Evolutionary conservation across 2,888 invertebrate genomes (phyloP), one percentile per base, ranked within the genome.

Genomic region (Carterocephalus palaemon): DNA sequence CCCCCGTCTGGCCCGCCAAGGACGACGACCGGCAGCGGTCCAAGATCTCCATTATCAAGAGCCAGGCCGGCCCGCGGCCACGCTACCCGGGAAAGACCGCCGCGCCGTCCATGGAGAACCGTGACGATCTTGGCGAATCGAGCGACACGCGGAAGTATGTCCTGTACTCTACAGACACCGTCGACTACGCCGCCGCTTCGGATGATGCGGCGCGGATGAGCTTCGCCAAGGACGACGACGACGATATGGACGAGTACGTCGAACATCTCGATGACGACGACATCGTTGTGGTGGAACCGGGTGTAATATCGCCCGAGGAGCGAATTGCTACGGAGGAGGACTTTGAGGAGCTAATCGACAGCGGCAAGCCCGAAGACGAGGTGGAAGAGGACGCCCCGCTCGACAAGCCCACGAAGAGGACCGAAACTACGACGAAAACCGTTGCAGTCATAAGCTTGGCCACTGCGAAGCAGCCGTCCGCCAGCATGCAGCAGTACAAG

Each of bases 301-400:
- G 79, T 9, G 80, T 84, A 0, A 90, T 89, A 55, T 89, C 90
- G 1, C 90, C 90, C 0, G 90, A 91, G 55, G 90, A 90, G 56
- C 88, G 89, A 0, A 89, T 91, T 47, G 88, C 90, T 0, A 90
- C 91, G 0, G 89, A 90, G 53, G 91, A 91, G 68, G 91, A 91
- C 62, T 91, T 91, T 56, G 91, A 91, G 58, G 90, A 90, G 51
- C 67, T 91, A 10, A 91, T 91, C 23, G 91, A 91, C 53, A 88
- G 90, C 54, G 90, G 89, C 0, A 88, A 89, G 48, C 82, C 88
- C 0, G 89, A 89, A 49, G 90, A 90, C 37, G 84, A 82, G 32
- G 54, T 46, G 1, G 84, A 73, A 22, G 75, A 75, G 9, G 83
- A 88, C 57, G 24, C 56, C 1, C 46, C 59, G 1, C 62, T 68